These are phyloP conservation scores for Oncorhynchus tshawytscha DNA, from an alignment of 2,113 vertebrate species.

Conservation along the genomic window DNA sequence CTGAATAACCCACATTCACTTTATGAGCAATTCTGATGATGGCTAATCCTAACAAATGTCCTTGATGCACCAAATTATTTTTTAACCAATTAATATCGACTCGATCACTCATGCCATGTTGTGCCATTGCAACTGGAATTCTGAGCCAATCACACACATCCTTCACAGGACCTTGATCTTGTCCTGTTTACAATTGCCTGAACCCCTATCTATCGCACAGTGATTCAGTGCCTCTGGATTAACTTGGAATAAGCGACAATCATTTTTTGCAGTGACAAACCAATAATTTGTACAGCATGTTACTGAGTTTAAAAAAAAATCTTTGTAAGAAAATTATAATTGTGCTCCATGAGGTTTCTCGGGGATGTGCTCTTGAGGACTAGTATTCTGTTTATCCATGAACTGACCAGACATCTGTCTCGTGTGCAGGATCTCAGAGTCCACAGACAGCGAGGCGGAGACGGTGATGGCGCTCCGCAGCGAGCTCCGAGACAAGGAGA, in stretches of 20 bases:
- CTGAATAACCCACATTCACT: background rate
- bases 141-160: background rate
- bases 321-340: too few relatives aligned
- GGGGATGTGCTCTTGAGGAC: too few relatives aligned
- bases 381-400: background rate
- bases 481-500: constrained; percentile 87
- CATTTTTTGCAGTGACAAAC: too few relatives aligned
- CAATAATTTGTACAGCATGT: too few relatives aligned
- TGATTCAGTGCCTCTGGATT: background rate
- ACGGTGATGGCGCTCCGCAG: constrained; percentile 87
- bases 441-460: constrained; percentile 84
- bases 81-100: background rate
- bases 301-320: too few relatives aligned
- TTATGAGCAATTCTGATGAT: background rate
- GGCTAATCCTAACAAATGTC: background rate
- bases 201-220: background rate
- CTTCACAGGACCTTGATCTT: background rate
- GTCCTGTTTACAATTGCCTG: background rate
- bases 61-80: background rate
- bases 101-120: too few relatives aligned
- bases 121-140: too few relatives aligned
- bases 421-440: constrained; percentile 80
- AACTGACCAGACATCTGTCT: background rate
- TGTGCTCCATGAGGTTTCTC: too few relatives aligned
- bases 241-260: background rate